Evolutionary conservation across 2,797 vertebrate genomes (phyloP).

Genomic region (Malacoctenus gilli): DNA sequence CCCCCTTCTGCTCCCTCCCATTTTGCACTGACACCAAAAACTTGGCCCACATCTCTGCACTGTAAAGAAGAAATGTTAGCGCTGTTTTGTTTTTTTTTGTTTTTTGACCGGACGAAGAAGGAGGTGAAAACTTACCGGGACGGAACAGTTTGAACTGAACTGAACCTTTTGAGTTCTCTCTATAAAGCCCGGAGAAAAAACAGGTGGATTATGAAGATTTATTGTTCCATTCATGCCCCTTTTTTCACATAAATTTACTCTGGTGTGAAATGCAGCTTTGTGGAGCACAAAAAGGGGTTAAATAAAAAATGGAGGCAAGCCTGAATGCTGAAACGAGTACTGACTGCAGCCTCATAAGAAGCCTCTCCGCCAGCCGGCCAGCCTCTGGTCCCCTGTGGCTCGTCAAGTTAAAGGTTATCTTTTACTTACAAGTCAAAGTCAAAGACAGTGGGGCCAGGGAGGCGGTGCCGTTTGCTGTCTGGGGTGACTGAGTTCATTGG

Average conservation of each 20-base stretch:
- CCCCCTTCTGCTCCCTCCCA: conserved; percentile 37
- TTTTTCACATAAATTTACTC: not conserved
- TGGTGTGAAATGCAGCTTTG: conserved; percentile 5
- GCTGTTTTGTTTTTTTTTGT: conserved; percentile 13
- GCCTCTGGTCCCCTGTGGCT: conserved; percentile 27
- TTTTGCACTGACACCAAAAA: conserved; percentile 66
- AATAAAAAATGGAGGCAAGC: not conserved
- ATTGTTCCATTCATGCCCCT: not conserved
- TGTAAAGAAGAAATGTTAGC: conserved; percentile 62
- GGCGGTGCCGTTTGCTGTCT: conserved; percentile 62
- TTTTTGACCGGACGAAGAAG: conserved; percentile 16
- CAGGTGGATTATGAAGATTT: conserved; percentile 4
- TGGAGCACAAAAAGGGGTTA: not conserved
- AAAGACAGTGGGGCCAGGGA: conserved; percentile 60
- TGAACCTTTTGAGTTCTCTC: not conserved
- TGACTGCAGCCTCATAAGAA: conserved; percentile 13
- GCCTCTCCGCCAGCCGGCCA: not conserved
- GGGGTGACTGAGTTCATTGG: conserved; percentile 79
- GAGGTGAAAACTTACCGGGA: conserved; percentile 28
- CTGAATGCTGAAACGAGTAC: not conserved
- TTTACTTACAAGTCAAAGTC: conserved; percentile 65
- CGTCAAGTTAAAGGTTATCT: conserved; percentile 62
- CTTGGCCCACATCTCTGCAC: conserved; percentile 61
- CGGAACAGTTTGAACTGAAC: conserved; percentile 9
- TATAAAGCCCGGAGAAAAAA: not conserved